phyloP scores from a whole-genome alignment of 1,140 invertebrate species.

The Holcopasites calliopsidis region DNA sequence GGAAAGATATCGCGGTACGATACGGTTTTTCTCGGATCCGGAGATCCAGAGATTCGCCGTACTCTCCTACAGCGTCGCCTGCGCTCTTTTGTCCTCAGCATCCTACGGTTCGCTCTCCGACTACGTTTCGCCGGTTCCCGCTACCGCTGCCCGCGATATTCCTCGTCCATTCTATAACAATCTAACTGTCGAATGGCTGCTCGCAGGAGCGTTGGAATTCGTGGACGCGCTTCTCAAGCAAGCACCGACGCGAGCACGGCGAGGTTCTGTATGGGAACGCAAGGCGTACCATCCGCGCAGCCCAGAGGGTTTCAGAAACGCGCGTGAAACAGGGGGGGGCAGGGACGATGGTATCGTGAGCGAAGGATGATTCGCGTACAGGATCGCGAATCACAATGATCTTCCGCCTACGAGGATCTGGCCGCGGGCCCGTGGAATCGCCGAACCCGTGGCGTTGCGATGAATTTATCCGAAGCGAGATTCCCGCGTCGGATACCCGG shows the following conservation, averaged over 20 bases:
- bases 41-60: slow-evolving; percentile 10
- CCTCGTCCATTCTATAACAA: too few species aligned
- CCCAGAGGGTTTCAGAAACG: too few species aligned
- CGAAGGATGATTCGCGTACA: slow-evolving; percentile 74
- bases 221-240: neutral
- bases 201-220: neutral
- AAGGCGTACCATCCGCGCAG: slow-evolving; percentile 14
- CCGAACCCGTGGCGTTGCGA: slow-evolving; percentile 29
- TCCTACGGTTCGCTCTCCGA: neutral
- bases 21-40: slow-evolving; percentile 11
- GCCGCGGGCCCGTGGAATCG: slow-evolving; percentile 22
- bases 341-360: slow-evolving; percentile 68
- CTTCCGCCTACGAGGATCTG: slow-evolving; percentile 68
- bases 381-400: slow-evolving; percentile 76
- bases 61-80: slow-evolving; percentile 27
- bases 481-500: slow-evolving; percentile 38
- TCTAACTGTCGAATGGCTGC: too few species aligned
- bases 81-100: neutral
- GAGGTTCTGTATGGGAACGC: too few species aligned
- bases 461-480: slow-evolving; percentile 52
- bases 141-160: neutral
- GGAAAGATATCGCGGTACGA: slow-evolving; percentile 2
- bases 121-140: neutral
- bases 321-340: neutral
- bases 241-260: too few species aligned